A percentile compares a stretch with the other conserved stretches of the same genome.
Evolutionary conservation across 2,888 invertebrate genomes (phyloP).

Genomic region (Volucella inanis): DNA sequence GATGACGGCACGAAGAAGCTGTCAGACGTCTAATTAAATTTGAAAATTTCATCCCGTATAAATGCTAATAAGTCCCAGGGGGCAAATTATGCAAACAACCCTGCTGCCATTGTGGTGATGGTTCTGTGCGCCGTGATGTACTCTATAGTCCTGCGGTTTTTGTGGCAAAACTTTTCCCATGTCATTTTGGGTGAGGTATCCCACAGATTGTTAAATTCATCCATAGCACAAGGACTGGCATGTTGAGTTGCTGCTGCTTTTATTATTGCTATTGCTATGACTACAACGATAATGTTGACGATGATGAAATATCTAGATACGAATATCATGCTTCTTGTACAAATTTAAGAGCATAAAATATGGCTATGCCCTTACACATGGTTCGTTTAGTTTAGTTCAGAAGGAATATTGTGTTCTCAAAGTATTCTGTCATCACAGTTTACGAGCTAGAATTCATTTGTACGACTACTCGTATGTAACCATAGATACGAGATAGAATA

Average conservation of each 20-base stretch:
- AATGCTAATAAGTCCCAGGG: constrained; percentile 70
- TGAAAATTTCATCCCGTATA: constrained; percentile 72
- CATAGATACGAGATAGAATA: background rate
- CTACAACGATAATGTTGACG: constrained; percentile 15
- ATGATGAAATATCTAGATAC: constrained; percentile 46
- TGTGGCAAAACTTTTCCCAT: constrained; percentile 66
- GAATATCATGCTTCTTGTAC: constrained; percentile 40
- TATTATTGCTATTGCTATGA: background rate
- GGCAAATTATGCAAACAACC: constrained; percentile 73
- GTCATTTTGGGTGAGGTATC: constrained; percentile 61
- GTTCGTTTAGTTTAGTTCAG: constrained; percentile 30
- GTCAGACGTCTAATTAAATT: constrained; percentile 73
- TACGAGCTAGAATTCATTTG: constrained; percentile 41
- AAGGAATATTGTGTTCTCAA: constrained; percentile 23
- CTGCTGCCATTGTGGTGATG: constrained; percentile 39
- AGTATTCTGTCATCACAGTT: constrained; percentile 58
- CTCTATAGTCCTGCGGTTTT: constrained; percentile 65
- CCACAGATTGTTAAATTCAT: constrained; percentile 68
- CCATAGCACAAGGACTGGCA: constrained; percentile 11
- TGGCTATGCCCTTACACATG: constrained; percentile 19
- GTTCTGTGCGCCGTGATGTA: background rate
- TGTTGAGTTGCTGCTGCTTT: constrained; percentile 26
- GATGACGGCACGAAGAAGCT: constrained; percentile 51
- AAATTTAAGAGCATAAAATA: constrained; percentile 47
- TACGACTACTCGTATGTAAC: constrained; percentile 7